phyloP scores from a whole-genome alignment of 2,113 vertebrate genomes.

The Phalacrocorax brasilianus region DNA sequence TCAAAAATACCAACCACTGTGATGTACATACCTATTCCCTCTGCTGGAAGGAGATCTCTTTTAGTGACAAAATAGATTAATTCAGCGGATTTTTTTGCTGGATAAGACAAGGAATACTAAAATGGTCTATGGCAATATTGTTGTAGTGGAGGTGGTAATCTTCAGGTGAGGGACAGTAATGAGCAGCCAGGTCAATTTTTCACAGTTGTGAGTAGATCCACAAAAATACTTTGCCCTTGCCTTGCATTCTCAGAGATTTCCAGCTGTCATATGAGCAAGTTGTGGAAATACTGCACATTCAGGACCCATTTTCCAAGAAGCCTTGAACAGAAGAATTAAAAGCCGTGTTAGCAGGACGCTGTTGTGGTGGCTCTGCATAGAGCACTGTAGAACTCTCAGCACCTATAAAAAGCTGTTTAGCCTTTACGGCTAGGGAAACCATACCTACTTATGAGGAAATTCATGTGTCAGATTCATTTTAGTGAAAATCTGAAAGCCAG shows the following conservation, averaged over 20 bases:
- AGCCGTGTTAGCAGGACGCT: rapidly evolving
- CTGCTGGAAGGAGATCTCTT: not conserved
- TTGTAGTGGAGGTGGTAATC: not conserved
- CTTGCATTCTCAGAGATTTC: not conserved
- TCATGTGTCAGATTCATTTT: not conserved
- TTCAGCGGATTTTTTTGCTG: not conserved
- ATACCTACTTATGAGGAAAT: not conserved
- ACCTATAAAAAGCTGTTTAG: not conserved
- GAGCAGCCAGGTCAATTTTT: not conserved
- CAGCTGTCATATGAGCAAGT: not conserved
- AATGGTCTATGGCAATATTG: not conserved
- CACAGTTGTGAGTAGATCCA: not conserved
- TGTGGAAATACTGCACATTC: not conserved
- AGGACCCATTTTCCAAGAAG: not conserved
- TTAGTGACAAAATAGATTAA: not conserved
- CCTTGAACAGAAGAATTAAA: not conserved
- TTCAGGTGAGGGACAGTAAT: not conserved
- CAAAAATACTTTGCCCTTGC: not conserved
- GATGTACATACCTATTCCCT: not conserved
- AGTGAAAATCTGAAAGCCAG: not conserved
- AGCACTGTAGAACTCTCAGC: not conserved
- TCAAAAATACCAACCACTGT: not conserved
- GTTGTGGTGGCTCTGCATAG: not conserved
- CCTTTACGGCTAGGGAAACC: not conserved
- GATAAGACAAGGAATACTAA: not conserved